A percentile compares a stretch with the other conserved stretches of the same genome.
Evolutionary conservation across 2,113 vertebrate species (phyloP).

Genomic region (Mormyrus iriodes): DNA sequence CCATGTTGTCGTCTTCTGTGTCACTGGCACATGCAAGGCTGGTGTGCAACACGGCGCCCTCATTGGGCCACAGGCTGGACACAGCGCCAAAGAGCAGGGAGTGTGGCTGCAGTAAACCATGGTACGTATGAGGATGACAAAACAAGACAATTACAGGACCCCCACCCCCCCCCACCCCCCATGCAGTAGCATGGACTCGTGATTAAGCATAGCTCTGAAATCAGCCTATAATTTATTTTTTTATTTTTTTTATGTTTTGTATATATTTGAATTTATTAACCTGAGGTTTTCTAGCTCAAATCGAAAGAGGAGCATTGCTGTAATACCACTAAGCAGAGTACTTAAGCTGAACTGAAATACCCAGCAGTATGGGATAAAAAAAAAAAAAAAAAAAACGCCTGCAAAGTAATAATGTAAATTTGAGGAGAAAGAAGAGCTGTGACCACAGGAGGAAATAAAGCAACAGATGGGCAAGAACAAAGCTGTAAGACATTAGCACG

Average conservation of each 20-base stretch:
- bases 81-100: conserved; percentile 78
- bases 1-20: conserved; percentile 57
- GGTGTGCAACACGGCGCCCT: conserved; percentile 10
- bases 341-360: not conserved
- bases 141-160: too few species aligned
- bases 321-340: not conserved
- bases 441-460: not conserved
- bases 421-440: not conserved
- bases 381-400: not conserved
- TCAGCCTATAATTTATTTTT: too few species aligned
- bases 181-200: too few species aligned
- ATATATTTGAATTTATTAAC: too few species aligned
- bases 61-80: conserved; percentile 45
- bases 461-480: not conserved
- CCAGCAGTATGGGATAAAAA: not conserved
- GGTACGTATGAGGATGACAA: not conserved
- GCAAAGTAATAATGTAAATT: not conserved
- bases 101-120: conserved; percentile 60
- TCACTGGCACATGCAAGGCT: conserved; percentile 72
- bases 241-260: too few species aligned
- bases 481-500: not conserved
- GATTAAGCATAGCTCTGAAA: too few species aligned
- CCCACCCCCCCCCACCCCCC: too few species aligned
- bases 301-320: too few species aligned
- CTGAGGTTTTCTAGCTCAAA: too few species aligned